These are phyloP conservation scores for Cabera pusaria DNA, from an alignment of 2,888 invertebrate genomes.

Conservation along the genomic window DNA sequence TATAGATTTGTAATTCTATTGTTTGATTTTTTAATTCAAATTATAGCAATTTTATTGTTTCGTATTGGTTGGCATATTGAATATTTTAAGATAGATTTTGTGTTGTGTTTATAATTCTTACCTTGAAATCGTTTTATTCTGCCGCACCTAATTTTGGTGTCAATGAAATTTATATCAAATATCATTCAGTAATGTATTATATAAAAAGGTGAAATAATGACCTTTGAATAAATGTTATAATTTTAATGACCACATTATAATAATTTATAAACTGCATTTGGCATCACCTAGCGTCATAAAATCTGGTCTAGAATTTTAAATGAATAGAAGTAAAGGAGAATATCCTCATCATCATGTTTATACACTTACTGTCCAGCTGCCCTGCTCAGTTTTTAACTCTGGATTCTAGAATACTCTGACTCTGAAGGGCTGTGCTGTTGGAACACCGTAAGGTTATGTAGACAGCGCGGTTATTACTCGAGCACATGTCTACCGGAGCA, in stretches of 20 bases:
- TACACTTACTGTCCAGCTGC: no score
- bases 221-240: slow-evolving; percentile 30
- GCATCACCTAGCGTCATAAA: slow-evolving; percentile 10
- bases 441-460: no score
- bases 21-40: no score
- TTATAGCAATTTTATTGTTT: no score
- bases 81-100: background rate
- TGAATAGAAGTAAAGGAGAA: no score
- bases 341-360: no score
- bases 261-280: slow-evolving; percentile 12
- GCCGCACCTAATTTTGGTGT: slow-evolving; percentile 8
- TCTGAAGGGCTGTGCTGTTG: no score
- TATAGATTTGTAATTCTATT: no score
- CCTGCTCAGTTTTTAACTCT: no score
- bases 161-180: slow-evolving; percentile 7
- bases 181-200: slow-evolving; percentile 4
- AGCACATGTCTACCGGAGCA: no score
- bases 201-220: slow-evolving; percentile 21
- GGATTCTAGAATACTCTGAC: no score
- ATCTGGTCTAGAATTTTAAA: slow-evolving; percentile 9
- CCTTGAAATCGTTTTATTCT: slow-evolving; percentile 1
- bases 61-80: background rate
- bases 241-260: slow-evolving; percentile 24
- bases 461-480: no score
- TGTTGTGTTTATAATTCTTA: slow-evolving; percentile 6